Conservation (phyloP, 2,888 invertebrate species). For the Tenthredo mesomela region DNA sequence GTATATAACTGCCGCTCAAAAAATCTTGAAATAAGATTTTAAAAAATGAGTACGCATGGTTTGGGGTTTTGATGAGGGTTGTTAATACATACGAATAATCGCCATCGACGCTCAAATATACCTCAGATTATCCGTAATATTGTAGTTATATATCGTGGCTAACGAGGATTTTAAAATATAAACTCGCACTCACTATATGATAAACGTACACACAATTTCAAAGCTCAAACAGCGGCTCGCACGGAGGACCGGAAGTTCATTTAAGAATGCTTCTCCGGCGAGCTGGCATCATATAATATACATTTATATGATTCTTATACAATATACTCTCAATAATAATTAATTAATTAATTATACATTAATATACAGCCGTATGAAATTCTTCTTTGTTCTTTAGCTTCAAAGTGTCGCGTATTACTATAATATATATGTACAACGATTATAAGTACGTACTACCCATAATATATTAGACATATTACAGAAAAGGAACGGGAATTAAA, state of each 20-base stretch:
- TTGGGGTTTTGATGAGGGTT: slow-evolving; percentile 21
- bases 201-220: slow-evolving; percentile 72
- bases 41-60: slow-evolving; percentile 43
- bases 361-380: slow-evolving; percentile 55
- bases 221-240: slow-evolving; percentile 77
- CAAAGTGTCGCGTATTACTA: slow-evolving; percentile 60
- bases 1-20: slow-evolving; percentile 47
- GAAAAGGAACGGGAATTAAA: not conserved
- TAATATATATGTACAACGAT: not conserved
- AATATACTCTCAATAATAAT: slow-evolving; percentile 55
- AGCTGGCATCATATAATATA: slow-evolving; percentile 75
- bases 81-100: not conserved
- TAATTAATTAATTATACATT: slow-evolving; percentile 38
- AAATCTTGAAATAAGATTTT: slow-evolving; percentile 5
- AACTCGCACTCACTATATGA: slow-evolving; percentile 52
- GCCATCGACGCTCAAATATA: slow-evolving; percentile 35
- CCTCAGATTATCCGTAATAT: slow-evolving; percentile 46
- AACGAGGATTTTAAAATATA: slow-evolving; percentile 39
- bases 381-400: slow-evolving; percentile 63
- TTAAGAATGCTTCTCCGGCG: slow-evolving; percentile 76
- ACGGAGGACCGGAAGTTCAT: slow-evolving; percentile 74
- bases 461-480: not conserved
- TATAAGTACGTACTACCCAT: not conserved
- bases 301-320: slow-evolving; percentile 61
- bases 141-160: slow-evolving; percentile 50